phyloP scores from a whole-genome alignment of 2,113 vertebrate species.

The Anguilla japonica region DNA sequence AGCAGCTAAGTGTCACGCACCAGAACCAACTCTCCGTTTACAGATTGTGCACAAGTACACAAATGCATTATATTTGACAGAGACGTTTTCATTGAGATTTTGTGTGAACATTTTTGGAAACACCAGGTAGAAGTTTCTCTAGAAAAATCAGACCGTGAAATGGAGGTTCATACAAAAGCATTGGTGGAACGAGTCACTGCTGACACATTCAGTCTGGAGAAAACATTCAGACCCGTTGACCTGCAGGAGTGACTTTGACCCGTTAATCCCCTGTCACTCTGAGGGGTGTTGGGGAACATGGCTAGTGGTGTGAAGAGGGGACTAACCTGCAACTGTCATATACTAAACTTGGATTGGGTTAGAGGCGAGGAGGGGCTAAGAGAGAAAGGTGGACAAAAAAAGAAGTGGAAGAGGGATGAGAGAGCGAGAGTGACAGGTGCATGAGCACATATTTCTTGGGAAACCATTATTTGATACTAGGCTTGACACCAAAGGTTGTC shows the following conservation, averaged over 20 bases:
- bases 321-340: neutral
- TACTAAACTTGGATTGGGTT: neutral
- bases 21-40: neutral
- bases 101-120: neutral
- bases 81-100: neutral
- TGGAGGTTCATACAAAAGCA: neutral
- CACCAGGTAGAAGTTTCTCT: neutral
- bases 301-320: neutral
- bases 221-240: neutral
- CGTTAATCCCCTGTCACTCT: neutral
- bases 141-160: neutral
- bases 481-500: neutral
- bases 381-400: neutral
- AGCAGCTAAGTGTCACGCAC: neutral
- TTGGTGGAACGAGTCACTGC: neutral
- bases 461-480: neutral
- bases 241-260: neutral
- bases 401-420: neutral
- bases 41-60: neutral
- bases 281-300: neutral
- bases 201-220: neutral
- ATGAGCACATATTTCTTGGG: neutral
- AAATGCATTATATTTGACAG: neutral
- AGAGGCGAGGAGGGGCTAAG: neutral
- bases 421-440: neutral